Base-by-base conservation (phyloP, 37 sponge, comb jelly and placozoan genomes). In the Diacarnus erythraeanus region DNA sequence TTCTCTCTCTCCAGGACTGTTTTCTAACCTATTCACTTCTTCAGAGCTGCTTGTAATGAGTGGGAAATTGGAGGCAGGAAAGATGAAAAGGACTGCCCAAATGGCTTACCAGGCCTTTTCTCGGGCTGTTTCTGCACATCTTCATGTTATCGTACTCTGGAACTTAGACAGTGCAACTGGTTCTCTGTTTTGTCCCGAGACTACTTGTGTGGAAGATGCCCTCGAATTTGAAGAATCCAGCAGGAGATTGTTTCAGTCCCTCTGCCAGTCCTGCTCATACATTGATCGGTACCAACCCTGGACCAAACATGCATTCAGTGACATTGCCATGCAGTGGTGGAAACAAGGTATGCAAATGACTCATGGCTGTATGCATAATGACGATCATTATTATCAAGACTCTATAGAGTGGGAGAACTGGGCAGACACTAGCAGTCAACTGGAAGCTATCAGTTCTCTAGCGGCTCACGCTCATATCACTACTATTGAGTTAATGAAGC, bases 261-360 rank as follows among this genome's bases (percentile, higher is more conserved):
- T 89, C 26, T 79, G 30, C 38, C 56, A 60, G 36, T 27, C 47
- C 12, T 83, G 80, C 67, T 56, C 68, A 41, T 67, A 84, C 21
- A 42, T 87, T 0, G 87, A 83, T 39, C 44, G 72, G 54, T 76
- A 84, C 57, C 68, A 43, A 1, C 63, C 66, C 0, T 83, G 89
- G 88, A 35, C 43, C 23, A 77, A 75, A 40, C 76, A 76, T 18
- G 69, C 35, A 21, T 87, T 69, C 64, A 67, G 78, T 78, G 93
- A 92, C n/a, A 76, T 92, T 12, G 93, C 93, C 21, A 44, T 87
- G 26, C 75, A 44, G 26, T 87, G 72, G 72, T 80, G 87, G 93
- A 68, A 87, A 61, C 41, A 38, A 38, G 77, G 61, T 38, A 20
- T 15, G 56, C n/a, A 59, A 59, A 25, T 82, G 74, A 75, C 17